These are phyloP conservation scores for Nasua narica DNA, from an alignment of 2,797 vertebrate species.

Conservation along the genomic window DNA sequence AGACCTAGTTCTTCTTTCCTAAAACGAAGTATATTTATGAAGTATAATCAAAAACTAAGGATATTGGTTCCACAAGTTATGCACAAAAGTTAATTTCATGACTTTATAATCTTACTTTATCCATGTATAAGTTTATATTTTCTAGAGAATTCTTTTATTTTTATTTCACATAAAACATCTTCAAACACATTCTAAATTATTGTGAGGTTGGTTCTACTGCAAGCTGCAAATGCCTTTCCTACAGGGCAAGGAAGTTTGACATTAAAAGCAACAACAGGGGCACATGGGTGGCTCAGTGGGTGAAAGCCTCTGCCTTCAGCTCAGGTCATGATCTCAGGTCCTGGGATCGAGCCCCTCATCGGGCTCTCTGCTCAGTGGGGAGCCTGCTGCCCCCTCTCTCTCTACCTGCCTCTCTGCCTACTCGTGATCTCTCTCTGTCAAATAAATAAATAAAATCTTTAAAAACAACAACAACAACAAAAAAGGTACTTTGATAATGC, in stretches of 20 bases:
- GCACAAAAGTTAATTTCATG: not conserved
- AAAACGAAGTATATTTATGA: constrained; percentile 32
- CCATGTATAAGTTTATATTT: not conserved
- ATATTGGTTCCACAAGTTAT: not conserved
- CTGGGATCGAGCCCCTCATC: too few relatives aligned
- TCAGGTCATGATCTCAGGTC: too few relatives aligned
- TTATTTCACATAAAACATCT: constrained; percentile 28
- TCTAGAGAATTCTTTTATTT: constrained; percentile 26
- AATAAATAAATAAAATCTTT: too few relatives aligned
- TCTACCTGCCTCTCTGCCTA: too few relatives aligned
- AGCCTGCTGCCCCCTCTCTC: too few relatives aligned
- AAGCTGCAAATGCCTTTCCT: constrained; percentile 31
- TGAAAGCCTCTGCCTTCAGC: too few relatives aligned
- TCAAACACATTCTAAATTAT: constrained; percentile 14
- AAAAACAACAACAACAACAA: not conserved
- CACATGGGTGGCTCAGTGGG: too few relatives aligned
- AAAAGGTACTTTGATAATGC: not conserved
- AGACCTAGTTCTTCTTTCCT: constrained; percentile 57
- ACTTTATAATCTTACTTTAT: not conserved
- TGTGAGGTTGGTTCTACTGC: not conserved
- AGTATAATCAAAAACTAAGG: constrained; percentile 4
- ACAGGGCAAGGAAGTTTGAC: not conserved
- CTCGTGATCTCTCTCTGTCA: too few relatives aligned
- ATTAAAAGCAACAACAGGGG: not conserved
- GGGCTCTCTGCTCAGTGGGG: too few relatives aligned